Base-by-base conservation (phyloP, 2,888 invertebrate species). In the Polydrusus pterygomalis region DNA sequence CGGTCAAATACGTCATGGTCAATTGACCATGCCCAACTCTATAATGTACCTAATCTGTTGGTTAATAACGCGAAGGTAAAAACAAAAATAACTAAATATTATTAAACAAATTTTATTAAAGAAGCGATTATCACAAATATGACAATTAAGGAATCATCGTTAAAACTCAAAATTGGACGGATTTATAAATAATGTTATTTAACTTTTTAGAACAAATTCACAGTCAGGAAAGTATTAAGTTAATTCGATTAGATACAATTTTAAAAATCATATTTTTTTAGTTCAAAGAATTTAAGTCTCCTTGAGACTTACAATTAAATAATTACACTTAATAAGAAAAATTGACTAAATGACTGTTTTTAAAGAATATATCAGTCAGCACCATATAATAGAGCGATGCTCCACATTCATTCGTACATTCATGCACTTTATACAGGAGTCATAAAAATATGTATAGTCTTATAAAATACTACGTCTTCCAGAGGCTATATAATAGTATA, bases 61-160 rank as follows among this genome's bases (percentile, higher is more conserved):
- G 10, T 34, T 8, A 8, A 34, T 10, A 34, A 7, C 34, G 34
- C 10, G 8, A 34, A 43, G n/a, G 43, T 43, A n/a, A 34, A 34
- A 34, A 43, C 43, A 43, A 43, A 43, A 43, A 40, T 11, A 43
- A 45, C 34, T n/a, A 45, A n/a, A 11, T 77, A 83, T 83, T 84
- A 87, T 86, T 86, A 87, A 88, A 87, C 85, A 87, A 86, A 77
- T 77, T 87, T 88, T 87, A 87, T 87, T 87, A 86, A 86, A 86
- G 87, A 88, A 88, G 87, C 87, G 86, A 87, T 88, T 88, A 88
- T 88, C 88, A 88, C 88, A 88, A 87, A 86, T 84, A 86, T 87
- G 87, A 87, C 88, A 87, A 87, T 87, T 86, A 86, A 85, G 84
- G 85, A 87, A 86, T 86, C 86, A 84, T 83, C 84, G 85, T 86